Evolutionary conservation across 1,140 invertebrate species (phyloP).

Genomic region (Diorhabda sublineata): DNA sequence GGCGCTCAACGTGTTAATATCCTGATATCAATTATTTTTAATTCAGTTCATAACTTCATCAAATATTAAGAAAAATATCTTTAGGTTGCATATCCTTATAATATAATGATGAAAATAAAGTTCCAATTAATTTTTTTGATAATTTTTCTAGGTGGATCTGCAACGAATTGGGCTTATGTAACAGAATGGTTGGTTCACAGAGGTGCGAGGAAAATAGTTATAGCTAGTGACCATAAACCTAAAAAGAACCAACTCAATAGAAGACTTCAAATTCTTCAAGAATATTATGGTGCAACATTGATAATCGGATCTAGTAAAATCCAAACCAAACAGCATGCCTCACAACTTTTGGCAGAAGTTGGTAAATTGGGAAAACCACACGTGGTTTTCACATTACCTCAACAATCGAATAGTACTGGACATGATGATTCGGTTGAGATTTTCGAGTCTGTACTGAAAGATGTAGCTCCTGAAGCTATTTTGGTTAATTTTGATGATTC

Average conservation of each 20-base stretch:
- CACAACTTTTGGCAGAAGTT: slow-evolving; percentile 39
- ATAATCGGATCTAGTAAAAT: slow-evolving; percentile 32
- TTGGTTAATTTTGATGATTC: slow-evolving; percentile 38
- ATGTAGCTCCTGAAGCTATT: slow-evolving; percentile 39
- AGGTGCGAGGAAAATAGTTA: slow-evolving; percentile 72
- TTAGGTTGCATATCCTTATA: too few species aligned
- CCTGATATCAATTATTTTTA: too few species aligned
- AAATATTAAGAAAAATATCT: too few species aligned
- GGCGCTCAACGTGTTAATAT: too few species aligned
- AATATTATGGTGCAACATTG: slow-evolving; percentile 36
- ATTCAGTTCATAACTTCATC: too few species aligned
- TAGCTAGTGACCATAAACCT: slow-evolving; percentile 36
- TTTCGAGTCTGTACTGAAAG: slow-evolving; percentile 38
- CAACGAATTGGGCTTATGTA: slow-evolving; percentile 84
- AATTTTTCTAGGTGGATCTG: slow-evolving; percentile 64
- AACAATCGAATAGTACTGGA: slow-evolving; percentile 19
- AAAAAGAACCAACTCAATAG: slow-evolving; percentile 34
- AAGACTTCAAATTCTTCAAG: slow-evolving; percentile 34
- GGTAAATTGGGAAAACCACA: slow-evolving; percentile 37
- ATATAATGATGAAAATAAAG: too few species aligned
- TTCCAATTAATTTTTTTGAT: too few species aligned
- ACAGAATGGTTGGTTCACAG: slow-evolving; percentile 79
- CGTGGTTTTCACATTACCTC: slow-evolving; percentile 38
- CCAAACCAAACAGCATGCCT: slow-evolving; percentile 37
- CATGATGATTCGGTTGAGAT: slow-evolving; percentile 41